These are phyloP conservation scores for Phthorimaea operculella DNA, from an alignment of 1,140 invertebrate species.

Conservation along the genomic window DNA sequence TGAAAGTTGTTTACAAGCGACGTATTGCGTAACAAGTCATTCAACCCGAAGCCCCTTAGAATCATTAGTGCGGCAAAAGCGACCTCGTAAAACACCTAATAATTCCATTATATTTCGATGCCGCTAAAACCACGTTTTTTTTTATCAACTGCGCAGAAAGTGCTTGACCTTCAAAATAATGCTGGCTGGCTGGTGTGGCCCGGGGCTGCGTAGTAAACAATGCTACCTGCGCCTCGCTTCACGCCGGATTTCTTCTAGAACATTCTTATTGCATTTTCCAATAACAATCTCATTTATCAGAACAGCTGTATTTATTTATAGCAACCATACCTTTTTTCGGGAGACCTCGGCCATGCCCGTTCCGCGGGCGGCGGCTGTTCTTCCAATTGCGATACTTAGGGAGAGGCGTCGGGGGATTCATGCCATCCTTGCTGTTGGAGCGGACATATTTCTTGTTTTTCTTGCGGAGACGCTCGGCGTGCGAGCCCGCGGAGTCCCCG, in stretches of 20 bases:
- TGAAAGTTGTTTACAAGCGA: conserved; percentile 49
- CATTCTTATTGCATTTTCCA: conserved; percentile 20
- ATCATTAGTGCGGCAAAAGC: conserved; percentile 14
- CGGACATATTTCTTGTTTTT: conserved; percentile 50
- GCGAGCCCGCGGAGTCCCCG: conserved; percentile 46
- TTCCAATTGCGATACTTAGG: conserved; percentile 78
- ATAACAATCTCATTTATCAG: conserved; percentile 1
- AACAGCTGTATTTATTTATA: not conserved
- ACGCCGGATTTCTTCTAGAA: conserved; percentile 37
- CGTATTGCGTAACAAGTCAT: conserved; percentile 44
- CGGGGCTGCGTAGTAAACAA: conserved; percentile 50
- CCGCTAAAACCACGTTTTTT: not conserved
- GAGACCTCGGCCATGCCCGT: conserved; percentile 80
- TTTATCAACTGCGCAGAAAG: conserved; percentile 41
- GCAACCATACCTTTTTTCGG: conserved; percentile 78
- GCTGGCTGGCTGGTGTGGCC: conserved; percentile 4
- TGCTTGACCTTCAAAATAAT: conserved; percentile 15
- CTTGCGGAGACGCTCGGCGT: conserved; percentile 39
- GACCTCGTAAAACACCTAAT: not conserved
- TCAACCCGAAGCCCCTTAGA: conserved; percentile 23
- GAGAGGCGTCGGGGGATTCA: conserved; percentile 37
- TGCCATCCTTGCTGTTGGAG: conserved; percentile 54
- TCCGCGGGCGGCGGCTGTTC: conserved; percentile 83
- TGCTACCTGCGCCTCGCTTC: conserved; percentile 24
- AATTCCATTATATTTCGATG: not conserved